Percentiles rank a stretch among this genome's conserved stretches.
Evolutionary conservation across 2,797 vertebrate species (phyloP).

Genomic region (Intellagama lesueurii): DNA sequence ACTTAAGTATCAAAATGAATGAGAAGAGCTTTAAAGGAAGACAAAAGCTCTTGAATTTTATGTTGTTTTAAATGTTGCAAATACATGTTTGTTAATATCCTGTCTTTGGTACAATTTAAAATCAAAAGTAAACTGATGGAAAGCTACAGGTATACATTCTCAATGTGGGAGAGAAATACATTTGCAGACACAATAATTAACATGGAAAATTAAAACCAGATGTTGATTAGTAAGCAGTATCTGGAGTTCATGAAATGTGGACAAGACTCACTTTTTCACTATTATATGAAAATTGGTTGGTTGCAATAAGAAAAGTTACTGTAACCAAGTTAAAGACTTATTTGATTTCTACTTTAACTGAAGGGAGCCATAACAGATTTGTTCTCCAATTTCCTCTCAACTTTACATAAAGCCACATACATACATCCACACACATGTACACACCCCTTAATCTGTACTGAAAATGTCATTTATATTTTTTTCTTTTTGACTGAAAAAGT

Average conservation of each 20-base stretch:
- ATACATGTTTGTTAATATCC: constrained; percentile 32
- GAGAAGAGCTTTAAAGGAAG: constrained; percentile 33
- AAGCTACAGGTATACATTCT: constrained; percentile 40
- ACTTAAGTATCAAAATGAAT: constrained; percentile 10
- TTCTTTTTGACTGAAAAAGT: constrained; percentile 80
- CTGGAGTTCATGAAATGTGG: constrained; percentile 61
- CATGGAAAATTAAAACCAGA: constrained; percentile 70
- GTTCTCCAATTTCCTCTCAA: constrained; percentile 83
- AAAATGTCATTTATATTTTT: constrained; percentile 69
- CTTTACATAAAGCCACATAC: constrained; percentile 76
- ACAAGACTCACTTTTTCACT: constrained; percentile 62
- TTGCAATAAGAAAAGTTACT: constrained; percentile 76
- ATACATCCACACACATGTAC: constrained; percentile 71
- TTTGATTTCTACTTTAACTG: constrained; percentile 81
- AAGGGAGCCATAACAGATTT: constrained; percentile 81
- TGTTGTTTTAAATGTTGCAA: constrained; percentile 39
- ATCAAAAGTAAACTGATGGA: constrained; percentile 34
- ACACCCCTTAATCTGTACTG: constrained; percentile 78
- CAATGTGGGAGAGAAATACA: constrained; percentile 62
- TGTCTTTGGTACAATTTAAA: constrained; percentile 18
- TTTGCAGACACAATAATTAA: constrained; percentile 64
- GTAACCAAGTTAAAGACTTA: constrained; percentile 76
- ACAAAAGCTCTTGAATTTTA: constrained; percentile 51
- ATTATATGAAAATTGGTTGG: constrained; percentile 62
- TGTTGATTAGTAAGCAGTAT: constrained; percentile 48